phyloP scores from a whole-genome alignment of 1,140 invertebrate genomes.

The Drosophila neocordata region DNA sequence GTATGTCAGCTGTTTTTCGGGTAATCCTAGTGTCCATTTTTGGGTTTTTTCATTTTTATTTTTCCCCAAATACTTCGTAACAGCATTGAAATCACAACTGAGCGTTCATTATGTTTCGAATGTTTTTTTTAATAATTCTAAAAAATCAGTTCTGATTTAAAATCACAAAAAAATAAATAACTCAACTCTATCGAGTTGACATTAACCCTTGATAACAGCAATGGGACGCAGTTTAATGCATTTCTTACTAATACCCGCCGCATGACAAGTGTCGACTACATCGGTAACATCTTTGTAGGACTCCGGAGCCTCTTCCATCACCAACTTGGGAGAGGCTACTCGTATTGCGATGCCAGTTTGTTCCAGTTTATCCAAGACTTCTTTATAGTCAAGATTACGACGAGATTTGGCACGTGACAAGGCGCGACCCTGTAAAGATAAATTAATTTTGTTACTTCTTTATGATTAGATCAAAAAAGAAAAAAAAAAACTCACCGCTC shows the following conservation, averaged over 20 bases:
- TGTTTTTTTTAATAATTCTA: background rate
- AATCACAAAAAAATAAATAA: slow-evolving; percentile 31
- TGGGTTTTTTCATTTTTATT: background rate
- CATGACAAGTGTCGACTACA: slow-evolving; percentile 99
- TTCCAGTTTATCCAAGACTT: slow-evolving; percentile 94
- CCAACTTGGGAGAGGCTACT: slow-evolving; percentile 99
- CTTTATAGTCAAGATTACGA: slow-evolving; percentile 96
- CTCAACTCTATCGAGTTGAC: slow-evolving; percentile 56
- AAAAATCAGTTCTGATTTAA: slow-evolving; percentile 34
- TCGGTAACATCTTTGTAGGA: slow-evolving; percentile 99
- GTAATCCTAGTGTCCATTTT: too few relatives aligned
- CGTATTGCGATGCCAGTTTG: slow-evolving; percentile 95
- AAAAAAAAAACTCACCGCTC: slow-evolving; percentile 93
- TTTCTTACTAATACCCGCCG: slow-evolving; percentile 98
- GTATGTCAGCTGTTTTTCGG: too few relatives aligned
- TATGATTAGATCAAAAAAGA: background rate
- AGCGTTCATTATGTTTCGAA: background rate
- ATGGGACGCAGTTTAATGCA: slow-evolving; percentile 98
- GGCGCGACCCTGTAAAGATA: slow-evolving; percentile 91
- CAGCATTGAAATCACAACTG: too few relatives aligned
- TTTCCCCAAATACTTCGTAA: too few relatives aligned
- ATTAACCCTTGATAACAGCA: slow-evolving; percentile 98
- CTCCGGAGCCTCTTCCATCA: slow-evolving; percentile 99
- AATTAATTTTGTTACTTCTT: background rate
- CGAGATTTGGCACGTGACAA: slow-evolving; percentile 98